Evolutionary conservation across 2,888 invertebrate species (phyloP).

Genomic region (Euphydryas editha): DNA sequence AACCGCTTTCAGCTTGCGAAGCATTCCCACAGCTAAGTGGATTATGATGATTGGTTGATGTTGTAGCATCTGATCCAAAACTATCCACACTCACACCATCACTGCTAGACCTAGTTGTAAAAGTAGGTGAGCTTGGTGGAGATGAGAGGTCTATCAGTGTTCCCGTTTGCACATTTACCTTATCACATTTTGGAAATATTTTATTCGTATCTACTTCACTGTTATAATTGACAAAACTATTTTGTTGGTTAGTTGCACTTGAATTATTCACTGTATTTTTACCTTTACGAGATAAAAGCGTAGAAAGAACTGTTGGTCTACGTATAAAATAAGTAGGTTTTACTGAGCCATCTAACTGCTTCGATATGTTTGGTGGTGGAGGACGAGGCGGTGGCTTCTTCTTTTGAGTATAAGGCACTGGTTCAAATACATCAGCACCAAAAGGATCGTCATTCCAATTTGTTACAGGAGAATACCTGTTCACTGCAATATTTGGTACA

Average conservation of each 20-base stretch:
- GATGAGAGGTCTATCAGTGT: slow-evolving; percentile 88
- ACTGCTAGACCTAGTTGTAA: slow-evolving; percentile 89
- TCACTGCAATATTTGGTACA: slow-evolving; percentile 69
- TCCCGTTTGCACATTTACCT: slow-evolving; percentile 74
- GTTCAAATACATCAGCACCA: slow-evolving; percentile 77
- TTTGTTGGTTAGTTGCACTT: slow-evolving; percentile 51
- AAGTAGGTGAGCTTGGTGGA: slow-evolving; percentile 89
- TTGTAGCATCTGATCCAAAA: slow-evolving; percentile 89
- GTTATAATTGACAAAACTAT: slow-evolving; percentile 52
- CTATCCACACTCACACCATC: slow-evolving; percentile 90
- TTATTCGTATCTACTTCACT: slow-evolving; percentile 66
- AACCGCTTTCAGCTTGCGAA: slow-evolving; percentile 90
- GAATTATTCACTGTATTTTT: slow-evolving; percentile 55
- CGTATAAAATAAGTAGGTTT: slow-evolving; percentile 82
- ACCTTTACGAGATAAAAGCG: slow-evolving; percentile 69
- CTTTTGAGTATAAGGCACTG: slow-evolving; percentile 77
- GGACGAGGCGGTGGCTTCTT: slow-evolving; percentile 89
- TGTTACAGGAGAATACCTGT: slow-evolving; percentile 82
- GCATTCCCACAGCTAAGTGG: slow-evolving; percentile 85
- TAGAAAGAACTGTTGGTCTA: slow-evolving; percentile 75
- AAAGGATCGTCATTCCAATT: slow-evolving; percentile 81
- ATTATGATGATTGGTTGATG: slow-evolving; percentile 80
- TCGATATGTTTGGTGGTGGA: slow-evolving; percentile 84
- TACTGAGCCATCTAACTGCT: slow-evolving; percentile 68
- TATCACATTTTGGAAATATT: slow-evolving; percentile 78